These are phyloP conservation scores for Patiria pectinifera DNA, from an alignment of 53 echinoderm and acorn worm species.

Conservation along the genomic window DNA sequence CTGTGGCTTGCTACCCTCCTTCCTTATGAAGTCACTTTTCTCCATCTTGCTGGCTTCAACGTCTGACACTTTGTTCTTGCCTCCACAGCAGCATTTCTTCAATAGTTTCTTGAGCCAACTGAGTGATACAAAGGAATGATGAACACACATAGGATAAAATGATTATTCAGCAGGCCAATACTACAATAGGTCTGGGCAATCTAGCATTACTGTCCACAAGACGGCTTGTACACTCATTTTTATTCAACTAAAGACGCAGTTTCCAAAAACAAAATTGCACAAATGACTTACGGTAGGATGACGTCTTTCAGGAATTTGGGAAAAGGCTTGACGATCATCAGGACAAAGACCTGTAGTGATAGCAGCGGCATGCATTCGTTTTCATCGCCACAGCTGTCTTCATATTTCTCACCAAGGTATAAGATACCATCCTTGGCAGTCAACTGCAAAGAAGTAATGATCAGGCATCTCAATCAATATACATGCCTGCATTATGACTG, in stretches of 20 bases:
- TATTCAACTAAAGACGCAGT: too few species aligned
- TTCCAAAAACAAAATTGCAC: too few species aligned
- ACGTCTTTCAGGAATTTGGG: conserved; percentile 97
- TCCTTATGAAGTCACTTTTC: conserved; percentile 75
- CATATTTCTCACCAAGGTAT: conserved; percentile 63
- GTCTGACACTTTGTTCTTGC: conserved; percentile 75
- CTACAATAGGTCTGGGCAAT: too few species aligned
- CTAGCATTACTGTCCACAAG: too few species aligned
- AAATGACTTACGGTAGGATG: conserved; percentile 89
- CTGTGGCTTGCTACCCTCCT: conserved; percentile 81
- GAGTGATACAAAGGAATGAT: neutral
- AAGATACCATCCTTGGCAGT: conserved; percentile 38
- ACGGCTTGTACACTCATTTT: too few species aligned
- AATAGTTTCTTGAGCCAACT: conserved; percentile 79
- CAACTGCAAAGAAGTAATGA: conserved; percentile 56
- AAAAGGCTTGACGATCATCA: conserved; percentile 96
- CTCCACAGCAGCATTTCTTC: conserved; percentile 72
- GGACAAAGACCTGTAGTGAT: conserved; percentile 91
- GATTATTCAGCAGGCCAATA: too few species aligned
- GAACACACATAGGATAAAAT: too few species aligned
- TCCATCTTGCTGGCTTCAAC: conserved; percentile 66
- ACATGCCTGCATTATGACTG: too few species aligned
- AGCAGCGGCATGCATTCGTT: conserved; percentile 96
- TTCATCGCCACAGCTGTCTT: conserved; percentile 82
- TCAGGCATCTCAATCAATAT: too few species aligned